Evolutionary conservation across 2,888 invertebrate genomes (phyloP), one percentile per base, ranked within the genome.

Genomic region (Drosophila histrio): DNA sequence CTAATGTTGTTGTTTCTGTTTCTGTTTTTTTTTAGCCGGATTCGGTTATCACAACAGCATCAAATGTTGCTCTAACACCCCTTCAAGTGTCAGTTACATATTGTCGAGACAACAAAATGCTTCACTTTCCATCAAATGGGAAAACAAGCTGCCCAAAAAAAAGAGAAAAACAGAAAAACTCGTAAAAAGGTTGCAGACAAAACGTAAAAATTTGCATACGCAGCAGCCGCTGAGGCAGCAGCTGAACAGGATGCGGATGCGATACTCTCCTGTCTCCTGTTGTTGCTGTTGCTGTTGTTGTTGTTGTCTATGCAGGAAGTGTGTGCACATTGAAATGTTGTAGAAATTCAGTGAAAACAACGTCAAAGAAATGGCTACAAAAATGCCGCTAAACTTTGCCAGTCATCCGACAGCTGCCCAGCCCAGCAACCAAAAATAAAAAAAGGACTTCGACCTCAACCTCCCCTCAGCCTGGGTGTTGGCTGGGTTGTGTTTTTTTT

Each of bases 81-180:
- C 86, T 83, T 83, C 86, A 87, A 83, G 82, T 83, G 82, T 83
- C 82, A 87, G 82, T 83, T 83, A 83, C 82, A 82, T 85, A 82
- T 85, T 82, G 86, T 85, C 88, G 88, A 65, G 79, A 76, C 88
- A 85, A 85, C 82, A 82, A 79, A 83, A 83, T 77, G 73, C 71
- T 82, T 75, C 71, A 84, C 77, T 81, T 87, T 77, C 65, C 67
- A 77, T 80, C 72, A 72, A 67, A 57, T 58, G 61, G 62, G 44
- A 53, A 69, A 72, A 53, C 68, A 62, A 59, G 65, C 53, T 47
- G 54, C 52, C 44, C 50, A 49, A 49, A 52, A 46, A 46, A 56
- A 52, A 46, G 8, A 28, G 46, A 52, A 52, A 38, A 38, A 19
- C 38, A 9, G 26, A 36, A 26, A 56, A 75, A 60, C 46, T 58